Base-by-base conservation (phyloP, 2,888 invertebrate species). In the Steinernema carpocapsae region DNA sequence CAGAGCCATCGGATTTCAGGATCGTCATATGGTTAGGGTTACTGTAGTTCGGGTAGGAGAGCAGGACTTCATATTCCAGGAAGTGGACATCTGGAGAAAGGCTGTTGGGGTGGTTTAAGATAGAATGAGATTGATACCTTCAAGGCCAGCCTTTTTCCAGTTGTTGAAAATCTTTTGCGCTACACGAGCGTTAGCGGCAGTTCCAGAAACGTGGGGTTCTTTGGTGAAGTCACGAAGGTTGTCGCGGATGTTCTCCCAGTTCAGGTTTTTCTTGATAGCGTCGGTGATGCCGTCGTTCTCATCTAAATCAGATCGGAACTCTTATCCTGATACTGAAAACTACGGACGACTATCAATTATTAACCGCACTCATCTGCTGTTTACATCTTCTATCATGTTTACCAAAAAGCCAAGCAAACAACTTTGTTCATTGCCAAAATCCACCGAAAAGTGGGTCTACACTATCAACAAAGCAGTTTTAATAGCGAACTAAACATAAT, bases 141-240 rank as follows among this genome's bases (percentile, higher is more conserved):
- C 84, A 3, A 86, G 76, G 10, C 86, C 86, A 19, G 82, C 82
- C 22, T 77, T 77, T 1, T 74, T 74, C 83, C 85, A 87, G 24
- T 82, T 75, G n/a, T 77, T 76, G 14, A 82, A 83, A 46, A 86
- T 85, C 10, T 80, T 82, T 37, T 85, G 77, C 22, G 84, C 85
- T 0, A 87, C 85, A 71, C 77, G 76, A 46, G 80, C 77, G 71
- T 86, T 86, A 0, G 82, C 83, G n/a, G 79, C 80, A 0, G 81
- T 84, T n/a, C 86, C 86, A 0, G 86, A 85, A 32, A 83, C 70
- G 76, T 85, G 85, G 6, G 85, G 85, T 22, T 84, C 82, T 70
- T 77, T 74, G 19, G 83, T 85, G 70, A 85, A 64, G 19, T 64
- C 64, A 7, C 64, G 64, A n/a, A 64, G 79, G n/a, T 78, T 79